phyloP scores from a whole-genome alignment of 1,140 invertebrate genomes.

The Psilanteris sp. region DNA sequence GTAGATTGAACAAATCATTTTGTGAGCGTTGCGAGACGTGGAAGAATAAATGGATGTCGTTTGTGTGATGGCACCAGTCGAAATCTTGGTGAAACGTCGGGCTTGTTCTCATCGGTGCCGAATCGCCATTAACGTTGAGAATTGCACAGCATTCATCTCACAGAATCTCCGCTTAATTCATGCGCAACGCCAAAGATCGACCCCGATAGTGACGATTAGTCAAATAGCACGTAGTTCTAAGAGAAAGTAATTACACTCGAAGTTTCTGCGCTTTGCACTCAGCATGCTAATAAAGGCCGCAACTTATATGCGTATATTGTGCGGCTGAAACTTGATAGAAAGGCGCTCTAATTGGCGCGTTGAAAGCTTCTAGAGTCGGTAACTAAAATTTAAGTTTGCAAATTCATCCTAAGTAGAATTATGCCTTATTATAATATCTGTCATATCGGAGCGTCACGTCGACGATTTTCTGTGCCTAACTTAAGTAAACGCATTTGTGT shows the following conservation, averaged over 20 bases:
- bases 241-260: slow-evolving; percentile 68
- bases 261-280: slow-evolving; percentile 63
- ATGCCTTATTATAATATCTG: slow-evolving; percentile 54
- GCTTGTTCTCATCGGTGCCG: slow-evolving; percentile 13
- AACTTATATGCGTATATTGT: slow-evolving; percentile 63
- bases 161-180: slow-evolving; percentile 53
- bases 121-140: slow-evolving; percentile 51
- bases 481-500: slow-evolving; percentile 12
- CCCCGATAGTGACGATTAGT: slow-evolving; percentile 65
- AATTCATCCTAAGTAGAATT: slow-evolving; percentile 61
- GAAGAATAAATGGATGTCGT: slow-evolving; percentile 42
- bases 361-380: slow-evolving; percentile 58
- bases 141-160: slow-evolving; percentile 52
- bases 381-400: slow-evolving; percentile 68
- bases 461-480: slow-evolving; percentile 20
- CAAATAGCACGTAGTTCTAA: slow-evolving; percentile 65
- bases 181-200: slow-evolving; percentile 60
- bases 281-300: slow-evolving; percentile 66
- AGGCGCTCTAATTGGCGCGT: slow-evolving; percentile 64
- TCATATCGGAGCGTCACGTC: slow-evolving; percentile 35
- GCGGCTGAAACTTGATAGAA: slow-evolving; percentile 46
- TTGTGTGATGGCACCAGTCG: slow-evolving; percentile 42
- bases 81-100: slow-evolving; percentile 11
- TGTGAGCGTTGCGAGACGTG: slow-evolving; percentile 17
- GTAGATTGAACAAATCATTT: slow-evolving; percentile 50